phyloP scores from a whole-genome alignment of 2,888 invertebrate genomes.

The Cremastinae sp. region DNA sequence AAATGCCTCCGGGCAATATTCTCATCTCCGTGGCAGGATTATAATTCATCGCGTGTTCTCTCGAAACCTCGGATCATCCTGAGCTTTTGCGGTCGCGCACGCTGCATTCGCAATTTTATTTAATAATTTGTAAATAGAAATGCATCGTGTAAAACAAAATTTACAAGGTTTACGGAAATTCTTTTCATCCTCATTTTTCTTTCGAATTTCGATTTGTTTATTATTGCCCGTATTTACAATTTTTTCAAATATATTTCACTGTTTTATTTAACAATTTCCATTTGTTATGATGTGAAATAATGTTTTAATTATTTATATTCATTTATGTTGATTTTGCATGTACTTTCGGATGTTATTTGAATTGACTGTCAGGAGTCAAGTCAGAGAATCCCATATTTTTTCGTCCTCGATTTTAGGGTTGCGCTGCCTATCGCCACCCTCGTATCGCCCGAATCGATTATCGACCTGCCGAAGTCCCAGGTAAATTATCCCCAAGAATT shows the following conservation, averaged over 20 bases:
- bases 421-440: conserved; percentile 51
- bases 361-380: conserved; percentile 76
- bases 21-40: conserved; percentile 53
- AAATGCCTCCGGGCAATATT: conserved; percentile 37
- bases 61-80: conserved; percentile 41
- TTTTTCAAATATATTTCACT: too few relatives aligned
- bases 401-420: conserved; percentile 41
- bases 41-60: conserved; percentile 47
- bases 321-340: too few relatives aligned
- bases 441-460: conserved; percentile 51
- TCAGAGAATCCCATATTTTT: conserved; percentile 36
- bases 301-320: too few relatives aligned
- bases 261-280: too few relatives aligned
- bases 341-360: conserved; percentile 78
- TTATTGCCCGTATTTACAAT: too few relatives aligned
- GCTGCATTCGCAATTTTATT: neutral
- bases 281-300: too few relatives aligned
- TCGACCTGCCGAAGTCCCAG: too few relatives aligned
- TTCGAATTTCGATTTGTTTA: too few relatives aligned
- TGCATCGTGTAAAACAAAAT: conserved; percentile 77
- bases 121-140: neutral
- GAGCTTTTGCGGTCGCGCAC: conserved; percentile 3
- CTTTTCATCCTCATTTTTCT: too few relatives aligned
- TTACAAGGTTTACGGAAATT: too few relatives aligned
- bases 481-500: too few relatives aligned